These are phyloP conservation scores for Eueremaeus valkanovi DNA, from an alignment of 2,888 invertebrate genomes.

Conservation along the genomic window DNA sequence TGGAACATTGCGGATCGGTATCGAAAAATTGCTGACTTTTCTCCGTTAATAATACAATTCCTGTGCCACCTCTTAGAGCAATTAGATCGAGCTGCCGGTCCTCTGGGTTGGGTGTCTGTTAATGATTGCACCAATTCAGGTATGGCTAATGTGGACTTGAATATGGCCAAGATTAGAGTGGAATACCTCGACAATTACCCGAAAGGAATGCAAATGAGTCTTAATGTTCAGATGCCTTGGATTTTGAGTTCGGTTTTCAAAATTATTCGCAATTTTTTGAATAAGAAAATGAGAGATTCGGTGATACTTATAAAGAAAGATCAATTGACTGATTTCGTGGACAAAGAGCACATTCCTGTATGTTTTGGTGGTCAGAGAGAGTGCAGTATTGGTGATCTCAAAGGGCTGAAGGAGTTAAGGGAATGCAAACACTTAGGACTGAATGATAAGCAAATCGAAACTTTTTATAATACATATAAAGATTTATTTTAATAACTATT, in stretches of 20 bases:
- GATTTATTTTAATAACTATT: no score
- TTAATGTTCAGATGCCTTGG: constrained; percentile 34
- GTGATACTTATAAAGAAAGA: not conserved
- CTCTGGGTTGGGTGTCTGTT: not conserved
- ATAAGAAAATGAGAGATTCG: not conserved
- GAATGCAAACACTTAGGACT: not conserved
- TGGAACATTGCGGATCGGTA: not conserved
- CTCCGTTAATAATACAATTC: not conserved
- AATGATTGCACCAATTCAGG: constrained; percentile 9
- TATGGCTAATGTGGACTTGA: constrained; percentile 25
- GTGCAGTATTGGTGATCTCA: not conserved
- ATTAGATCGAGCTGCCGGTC: not conserved
- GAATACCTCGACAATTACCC: constrained; percentile 15
- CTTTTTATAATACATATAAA: not conserved
- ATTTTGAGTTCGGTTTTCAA: constrained; percentile 4
- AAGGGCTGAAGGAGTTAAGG: no score
- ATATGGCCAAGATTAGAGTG: not conserved
- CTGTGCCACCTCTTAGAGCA: constrained; percentile 1
- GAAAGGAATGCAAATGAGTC: not conserved
- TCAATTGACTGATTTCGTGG: not conserved
- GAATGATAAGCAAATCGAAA: not conserved
- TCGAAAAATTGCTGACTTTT: not conserved
- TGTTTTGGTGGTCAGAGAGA: constrained; percentile 21
- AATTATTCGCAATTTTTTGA: not conserved
- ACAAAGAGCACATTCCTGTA: not conserved